Base-by-base conservation (phyloP, 2,797 vertebrate genomes). In the Aeoliscus strigatus region DNA sequence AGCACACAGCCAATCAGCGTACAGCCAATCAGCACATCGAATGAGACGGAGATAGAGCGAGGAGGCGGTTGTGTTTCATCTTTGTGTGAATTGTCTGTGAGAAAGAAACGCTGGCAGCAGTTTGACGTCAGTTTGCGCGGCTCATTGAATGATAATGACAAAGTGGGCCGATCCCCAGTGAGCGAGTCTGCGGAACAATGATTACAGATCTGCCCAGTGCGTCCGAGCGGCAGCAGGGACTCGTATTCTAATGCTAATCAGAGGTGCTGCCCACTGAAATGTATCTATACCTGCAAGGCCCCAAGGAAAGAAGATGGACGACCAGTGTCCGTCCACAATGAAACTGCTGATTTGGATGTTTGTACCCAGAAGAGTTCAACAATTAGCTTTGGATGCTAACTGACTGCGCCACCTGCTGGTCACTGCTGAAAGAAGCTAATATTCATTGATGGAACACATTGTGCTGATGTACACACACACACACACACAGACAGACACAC, bases 201-300 rank as follows among this genome's bases (percentile, higher is more conserved):
- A 84, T 82, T 84, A 84, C 77, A 82, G 74, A 75, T 75, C n/a
- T 70, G 69, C 66, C 51, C 29, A 26, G 39, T 70, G 74, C 72
- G 67, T 73, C 67, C 41, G 63, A 46, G 64, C 51, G 35, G 56
- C 77, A 61, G 59, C 14, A 57, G 73, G 60, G 71, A 71, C 43
- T 28, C 31, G 18, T 54, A 79, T 81, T 84, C 64, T 81, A 55
- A 82, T 79, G 81, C 73, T 75, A 82, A 84, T 84, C 60, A 72
- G 35, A 53, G 55, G 60, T 16, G 48, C 47, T 27, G 52, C 43
- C 60, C 34, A 29, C 42, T 79, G 47, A 73, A 70, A 79, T 66
- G 51, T 62, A 77, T 73, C 66, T 67, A 60, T 53, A 21, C 34
- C 42, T 41, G 29, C 60, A 66, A 57, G 54, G n/a, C n/a, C n/a